These are phyloP conservation scores for Brienomyrus brachyistius DNA, from an alignment of 2,113 vertebrate genomes.

Conservation along the genomic window DNA sequence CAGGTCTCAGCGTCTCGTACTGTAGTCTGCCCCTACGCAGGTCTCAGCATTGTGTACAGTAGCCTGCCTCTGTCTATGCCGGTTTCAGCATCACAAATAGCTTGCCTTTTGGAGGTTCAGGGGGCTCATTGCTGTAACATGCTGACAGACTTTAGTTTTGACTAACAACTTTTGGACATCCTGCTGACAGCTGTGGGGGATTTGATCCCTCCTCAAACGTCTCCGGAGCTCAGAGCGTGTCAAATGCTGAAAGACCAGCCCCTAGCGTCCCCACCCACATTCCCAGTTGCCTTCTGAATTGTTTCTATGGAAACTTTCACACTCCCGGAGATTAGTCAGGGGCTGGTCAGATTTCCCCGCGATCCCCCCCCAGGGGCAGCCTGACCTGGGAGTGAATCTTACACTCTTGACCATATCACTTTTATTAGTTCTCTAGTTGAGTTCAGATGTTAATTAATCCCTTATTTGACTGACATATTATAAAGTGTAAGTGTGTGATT, in stretches of 20 bases:
- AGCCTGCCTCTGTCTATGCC: neutral
- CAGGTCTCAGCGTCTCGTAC: neutral
- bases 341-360: neutral
- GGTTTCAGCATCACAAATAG: neutral
- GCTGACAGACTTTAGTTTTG: neutral
- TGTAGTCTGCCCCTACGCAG: neutral
- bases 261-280: neutral
- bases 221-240: neutral
- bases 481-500: neutral
- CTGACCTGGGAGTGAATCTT: neutral
- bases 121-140: neutral
- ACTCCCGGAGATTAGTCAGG: neutral
- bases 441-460: neutral
- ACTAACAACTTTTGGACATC: neutral
- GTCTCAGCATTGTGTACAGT: neutral
- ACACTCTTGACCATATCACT: neutral
- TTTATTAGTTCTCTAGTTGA: neutral
- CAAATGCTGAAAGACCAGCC: neutral
- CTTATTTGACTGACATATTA: neutral
- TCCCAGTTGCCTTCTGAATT: neutral
- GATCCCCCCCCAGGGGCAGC: neutral
- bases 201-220: neutral
- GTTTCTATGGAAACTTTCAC: neutral
- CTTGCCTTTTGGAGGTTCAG: neutral
- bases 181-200: neutral